Evolutionary conservation across 1,140 invertebrate genomes (phyloP), one percentile per base, ranked within the genome.

Genomic region (Asbolus verrucosus): DNA sequence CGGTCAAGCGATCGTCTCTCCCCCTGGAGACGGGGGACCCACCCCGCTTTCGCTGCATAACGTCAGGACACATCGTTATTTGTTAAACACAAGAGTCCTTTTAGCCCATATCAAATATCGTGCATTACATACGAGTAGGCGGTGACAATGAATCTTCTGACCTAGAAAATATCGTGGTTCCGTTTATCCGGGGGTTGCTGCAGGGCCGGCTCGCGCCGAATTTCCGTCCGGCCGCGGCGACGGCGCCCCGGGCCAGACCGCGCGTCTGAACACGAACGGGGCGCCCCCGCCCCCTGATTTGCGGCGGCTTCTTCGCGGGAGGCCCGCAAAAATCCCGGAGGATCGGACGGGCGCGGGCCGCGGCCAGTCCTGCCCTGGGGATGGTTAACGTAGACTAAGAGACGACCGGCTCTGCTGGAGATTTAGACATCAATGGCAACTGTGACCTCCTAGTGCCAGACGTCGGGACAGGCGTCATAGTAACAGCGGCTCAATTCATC

Each of bases 381-480:
- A 41, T 38, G 31, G 60, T 38, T 16, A 41, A 41, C 33, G 61
- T 63, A 63, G 61, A 63, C 61, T 13, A 41, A 39, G 19, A 63
- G 61, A 63, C 61, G 61, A 63, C 61, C 11, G 21, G 18, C 33
- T 63, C 61, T 19, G 61, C 21, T 24, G 61, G 61, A 63, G 33
- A 14, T 39, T 24, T 54, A 27, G 46, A 54, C 46, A 54, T 63
- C 61, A 38, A 36, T 27, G 61, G 61, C 61, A 63, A 63, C 61
- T 33, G 27, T 50, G 65, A 54, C 65, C 65, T 43, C 65, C 65
- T 67, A 54, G 65, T 67, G 65, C 65, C 65, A 67, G 65, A 67
- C 65, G 65, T 67, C 65, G 65, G 65, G 65, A 50, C 65, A 46
- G 65, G 41, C 46, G 65, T 67, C 65, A 63, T 63, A 63, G 61